phyloP scores from a whole-genome alignment of 2,888 invertebrate species.

The Spodoptera littoralis region DNA sequence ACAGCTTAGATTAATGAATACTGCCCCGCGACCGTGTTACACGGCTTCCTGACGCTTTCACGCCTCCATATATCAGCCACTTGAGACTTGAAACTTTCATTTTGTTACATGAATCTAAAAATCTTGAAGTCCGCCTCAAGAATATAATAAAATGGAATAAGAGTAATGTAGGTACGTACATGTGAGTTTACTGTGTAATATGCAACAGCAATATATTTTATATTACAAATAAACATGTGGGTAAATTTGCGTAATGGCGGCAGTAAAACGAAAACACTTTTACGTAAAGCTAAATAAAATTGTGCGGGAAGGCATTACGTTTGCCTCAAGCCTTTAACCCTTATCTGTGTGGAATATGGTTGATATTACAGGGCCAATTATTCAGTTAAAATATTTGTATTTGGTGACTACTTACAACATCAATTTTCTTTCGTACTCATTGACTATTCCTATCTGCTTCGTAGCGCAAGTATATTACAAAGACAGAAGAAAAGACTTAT shows the following conservation, averaged over 20 bases:
- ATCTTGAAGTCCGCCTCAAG: conserved; percentile 29
- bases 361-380: conserved; percentile 2
- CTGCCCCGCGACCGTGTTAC: conserved; percentile 58
- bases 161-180: conserved; percentile 49
- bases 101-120: conserved; percentile 38
- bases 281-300: conserved; percentile 56
- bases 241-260: conserved; percentile 86
- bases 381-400: conserved; percentile 3
- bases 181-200: conserved; percentile 63
- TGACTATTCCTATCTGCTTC: no score
- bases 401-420: no score
- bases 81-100: conserved; percentile 54
- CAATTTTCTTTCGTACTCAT: no score
- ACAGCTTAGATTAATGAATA: conserved; percentile 76
- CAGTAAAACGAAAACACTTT: conserved; percentile 76
- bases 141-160: conserved; percentile 39
- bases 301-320: conserved; percentile 39
- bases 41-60: conserved; percentile 57
- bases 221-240: conserved; percentile 87
- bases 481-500: no score
- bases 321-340: conserved; percentile 8
- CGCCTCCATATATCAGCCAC: conserved; percentile 57
- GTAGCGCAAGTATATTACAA: no score
- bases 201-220: conserved; percentile 81
- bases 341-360: conserved; percentile 21